Evolutionary conservation across 1,140 invertebrate genomes (phyloP).

Genomic region (Anoplophora glabripennis): DNA sequence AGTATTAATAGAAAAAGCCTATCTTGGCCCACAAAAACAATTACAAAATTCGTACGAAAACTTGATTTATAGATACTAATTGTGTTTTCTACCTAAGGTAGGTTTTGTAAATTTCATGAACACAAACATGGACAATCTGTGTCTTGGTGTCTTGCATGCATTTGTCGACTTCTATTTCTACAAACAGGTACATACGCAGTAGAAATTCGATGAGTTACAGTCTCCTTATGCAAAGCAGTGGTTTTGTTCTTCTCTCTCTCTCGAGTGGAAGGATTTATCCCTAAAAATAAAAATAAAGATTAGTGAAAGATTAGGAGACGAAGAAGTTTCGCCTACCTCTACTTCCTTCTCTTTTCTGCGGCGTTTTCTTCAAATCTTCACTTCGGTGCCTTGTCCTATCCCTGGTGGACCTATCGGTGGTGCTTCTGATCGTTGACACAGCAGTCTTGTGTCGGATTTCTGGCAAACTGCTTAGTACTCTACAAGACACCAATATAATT

Average conservation of each 20-base stretch:
- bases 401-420: slow-evolving; percentile 43
- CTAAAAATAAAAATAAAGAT: slow-evolving; percentile 1
- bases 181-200: slow-evolving; percentile 48
- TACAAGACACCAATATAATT: slow-evolving; percentile 18
- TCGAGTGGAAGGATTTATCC: neutral
- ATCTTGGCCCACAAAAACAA: no score
- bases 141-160: slow-evolving; percentile 35
- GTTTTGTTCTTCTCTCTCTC: neutral
- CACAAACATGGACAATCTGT: slow-evolving; percentile 47
- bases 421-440: slow-evolving; percentile 49
- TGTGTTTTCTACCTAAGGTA: slow-evolving; percentile 41
- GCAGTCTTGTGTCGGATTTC: slow-evolving; percentile 51
- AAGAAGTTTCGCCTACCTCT: slow-evolving; percentile 26
- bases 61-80: slow-evolving; percentile 26
- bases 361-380: slow-evolving; percentile 33
- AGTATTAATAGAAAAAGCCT: no score
- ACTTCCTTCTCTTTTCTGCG: slow-evolving; percentile 28
- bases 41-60: neutral
- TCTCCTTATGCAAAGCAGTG: slow-evolving; percentile 10
- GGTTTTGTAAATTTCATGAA: slow-evolving; percentile 39
- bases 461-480: slow-evolving; percentile 36
- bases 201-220: slow-evolving; percentile 38
- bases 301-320: neutral
- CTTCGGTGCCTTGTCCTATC: slow-evolving; percentile 32
- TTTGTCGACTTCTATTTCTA: slow-evolving; percentile 40